Evolutionary conservation across 1,140 invertebrate species (phyloP).

Genomic region (Akabosia matsudoensis): DNA sequence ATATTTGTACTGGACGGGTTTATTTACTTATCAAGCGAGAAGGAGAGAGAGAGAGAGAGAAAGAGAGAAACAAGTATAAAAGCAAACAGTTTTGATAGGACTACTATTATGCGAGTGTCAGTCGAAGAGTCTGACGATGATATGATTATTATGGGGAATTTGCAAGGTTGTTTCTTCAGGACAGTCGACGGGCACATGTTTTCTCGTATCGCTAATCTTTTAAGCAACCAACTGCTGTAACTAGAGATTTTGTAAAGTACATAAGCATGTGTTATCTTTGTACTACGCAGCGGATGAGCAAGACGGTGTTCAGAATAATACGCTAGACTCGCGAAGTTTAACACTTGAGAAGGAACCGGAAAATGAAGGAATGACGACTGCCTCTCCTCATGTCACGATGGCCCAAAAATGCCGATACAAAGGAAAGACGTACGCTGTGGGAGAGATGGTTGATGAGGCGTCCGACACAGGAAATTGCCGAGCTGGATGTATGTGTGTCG

Average conservation of each 20-base stretch:
- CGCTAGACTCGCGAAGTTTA: background rate
- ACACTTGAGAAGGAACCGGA: background rate
- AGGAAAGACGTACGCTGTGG: constrained; percentile 42
- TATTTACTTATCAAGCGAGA: background rate
- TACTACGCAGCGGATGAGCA: background rate
- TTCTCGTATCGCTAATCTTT: too few species aligned
- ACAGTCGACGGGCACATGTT: background rate
- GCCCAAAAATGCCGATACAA: constrained; percentile 41
- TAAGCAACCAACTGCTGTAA: too few species aligned
- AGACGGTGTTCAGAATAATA: background rate
- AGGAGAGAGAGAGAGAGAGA: background rate
- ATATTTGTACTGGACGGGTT: background rate
- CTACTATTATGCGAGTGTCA: background rate
- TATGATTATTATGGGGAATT: background rate
- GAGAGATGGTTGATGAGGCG: constrained; percentile 40
- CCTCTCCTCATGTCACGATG: background rate
- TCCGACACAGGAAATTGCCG: constrained; percentile 41
- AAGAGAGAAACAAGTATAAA: background rate
- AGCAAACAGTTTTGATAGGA: background rate
- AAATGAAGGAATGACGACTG: background rate
- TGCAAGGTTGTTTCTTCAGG: background rate
- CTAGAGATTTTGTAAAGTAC: too few species aligned
- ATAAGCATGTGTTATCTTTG: too few species aligned
- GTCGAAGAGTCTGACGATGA: background rate
- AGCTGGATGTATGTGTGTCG: constrained; percentile 34